Conservation (phyloP, 2,888 invertebrate species). For the Agriopis aurantiaria region DNA sequence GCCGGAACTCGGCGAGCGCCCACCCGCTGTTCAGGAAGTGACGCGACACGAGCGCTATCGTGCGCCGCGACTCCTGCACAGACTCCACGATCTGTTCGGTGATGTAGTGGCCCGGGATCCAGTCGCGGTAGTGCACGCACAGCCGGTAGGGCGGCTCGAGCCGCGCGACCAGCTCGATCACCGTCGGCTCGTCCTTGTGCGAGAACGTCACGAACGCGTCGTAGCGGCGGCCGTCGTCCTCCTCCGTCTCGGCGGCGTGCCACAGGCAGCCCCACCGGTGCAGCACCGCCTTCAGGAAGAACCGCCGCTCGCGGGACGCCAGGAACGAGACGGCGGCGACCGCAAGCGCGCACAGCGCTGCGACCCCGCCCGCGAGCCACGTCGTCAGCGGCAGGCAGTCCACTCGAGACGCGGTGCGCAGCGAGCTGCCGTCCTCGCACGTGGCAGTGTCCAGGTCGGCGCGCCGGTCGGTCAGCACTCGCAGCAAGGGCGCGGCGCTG, state of each 20-base stretch:
- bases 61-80: conserved; percentile 89
- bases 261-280: conserved; percentile 43
- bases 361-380: not conserved
- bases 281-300: conserved; percentile 46
- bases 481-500: conserved; percentile 13
- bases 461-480: not conserved
- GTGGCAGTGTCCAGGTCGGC: not conserved
- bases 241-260: conserved; percentile 29
- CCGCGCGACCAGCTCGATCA: conserved; percentile 88
- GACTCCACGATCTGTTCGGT: conserved; percentile 90
- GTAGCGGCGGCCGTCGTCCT: conserved; percentile 71
- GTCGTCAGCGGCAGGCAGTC: conserved; percentile 4
- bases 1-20: conserved; percentile 89
- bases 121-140: conserved; percentile 91
- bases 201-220: conserved; percentile 95
- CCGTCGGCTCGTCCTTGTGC: conserved; percentile 91
- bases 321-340: conserved; percentile 26
- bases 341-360: conserved; percentile 17
- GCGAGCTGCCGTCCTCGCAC: not conserved
- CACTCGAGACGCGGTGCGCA: not conserved
- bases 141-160: conserved; percentile 86
- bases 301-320: conserved; percentile 41
- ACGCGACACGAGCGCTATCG: conserved; percentile 59
- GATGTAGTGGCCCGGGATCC: conserved; percentile 82
- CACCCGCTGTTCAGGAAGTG: conserved; percentile 76